Base-by-base conservation (phyloP, 2,797 vertebrate genomes). In the Philypnodon macrostomus region DNA sequence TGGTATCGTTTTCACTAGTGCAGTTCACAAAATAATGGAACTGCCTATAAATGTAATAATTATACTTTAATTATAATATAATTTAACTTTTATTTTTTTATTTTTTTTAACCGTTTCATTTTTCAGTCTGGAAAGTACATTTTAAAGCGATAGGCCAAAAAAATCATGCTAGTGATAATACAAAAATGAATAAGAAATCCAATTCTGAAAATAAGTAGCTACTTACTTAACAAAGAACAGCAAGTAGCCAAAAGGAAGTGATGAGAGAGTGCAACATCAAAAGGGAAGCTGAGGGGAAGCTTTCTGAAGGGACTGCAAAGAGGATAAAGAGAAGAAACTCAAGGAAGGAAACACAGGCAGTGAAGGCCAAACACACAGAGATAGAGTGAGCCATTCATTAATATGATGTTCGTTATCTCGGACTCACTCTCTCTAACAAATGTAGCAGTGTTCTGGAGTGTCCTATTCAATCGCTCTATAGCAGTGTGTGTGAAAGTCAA, bases 401-500 rank as follows among this genome's bases (percentile, higher is more conserved):
- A 78, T 68, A 70, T 49, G 64, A 77, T 79, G 74, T 79, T 69
- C 26, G 53, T 79, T 77, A 73, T 80, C 77, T 77, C 63, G 50
- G 56, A 67, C 39, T 16, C 27, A 56, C 53, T 73, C 70, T 60
- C 40, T 66, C 66, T 65, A 70, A 57, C 67, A n/a, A n/a, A n/a
- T n/a, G n/a, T n/a, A n/a, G n/a, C n/a, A n/a, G n/a, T n/a, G n/a
- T n/a, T n/a, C n/a, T n/a, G n/a, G n/a, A 37, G 33, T 44, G 62
- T 68, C 56, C 55, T 12, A 9, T 67, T 73, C 65, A 69, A 48
- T 46, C 11, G 26, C 13, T 34, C 52, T 40, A 16, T 56, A 5
- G 32, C 19, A n/a, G n/a, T 46, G n/a, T 45, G 16, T 45, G 21
- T 31, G 3, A 47, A 29, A 47, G 38, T 8, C 27, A 24, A 37